Evolutionary conservation across 2,888 invertebrate species (phyloP).

Genomic region (Lycaena phlaeas): DNA sequence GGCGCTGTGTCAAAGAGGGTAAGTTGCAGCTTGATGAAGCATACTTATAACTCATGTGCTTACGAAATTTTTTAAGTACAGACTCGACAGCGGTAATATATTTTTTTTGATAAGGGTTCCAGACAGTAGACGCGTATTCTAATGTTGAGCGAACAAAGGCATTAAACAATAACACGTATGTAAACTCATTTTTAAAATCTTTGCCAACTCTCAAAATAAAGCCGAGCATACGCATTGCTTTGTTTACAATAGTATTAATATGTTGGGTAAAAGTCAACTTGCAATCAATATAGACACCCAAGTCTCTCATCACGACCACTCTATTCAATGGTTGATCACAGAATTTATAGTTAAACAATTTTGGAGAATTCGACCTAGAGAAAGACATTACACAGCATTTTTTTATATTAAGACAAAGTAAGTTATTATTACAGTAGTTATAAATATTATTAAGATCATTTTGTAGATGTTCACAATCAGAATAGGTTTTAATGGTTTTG

Average conservation of each 20-base stretch:
- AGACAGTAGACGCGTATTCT: no score
- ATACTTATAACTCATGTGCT: no score
- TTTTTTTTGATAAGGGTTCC: no score
- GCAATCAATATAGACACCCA: background rate
- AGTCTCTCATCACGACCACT: background rate
- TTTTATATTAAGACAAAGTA: background rate
- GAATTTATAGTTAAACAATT: no score
- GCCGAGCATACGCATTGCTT: constrained; percentile 1
- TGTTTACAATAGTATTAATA: background rate
- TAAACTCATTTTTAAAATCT: background rate
- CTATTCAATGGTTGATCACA: background rate
- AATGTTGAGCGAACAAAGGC: no score
- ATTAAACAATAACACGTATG: no score
- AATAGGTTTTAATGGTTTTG: no score
- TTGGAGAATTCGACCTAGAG: background rate
- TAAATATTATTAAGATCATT: background rate
- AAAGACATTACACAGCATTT: background rate
- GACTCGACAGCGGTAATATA: no score
- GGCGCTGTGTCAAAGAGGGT: no score
- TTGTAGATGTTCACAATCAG: no score
- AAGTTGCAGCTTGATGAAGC: no score
- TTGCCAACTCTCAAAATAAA: background rate
- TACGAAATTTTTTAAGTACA: no score
- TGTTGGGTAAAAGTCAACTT: background rate
- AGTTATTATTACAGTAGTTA: background rate